These are phyloP conservation scores for Berghia stephanieae DNA, from an alignment of 1,140 invertebrate species.

Conservation along the genomic window DNA sequence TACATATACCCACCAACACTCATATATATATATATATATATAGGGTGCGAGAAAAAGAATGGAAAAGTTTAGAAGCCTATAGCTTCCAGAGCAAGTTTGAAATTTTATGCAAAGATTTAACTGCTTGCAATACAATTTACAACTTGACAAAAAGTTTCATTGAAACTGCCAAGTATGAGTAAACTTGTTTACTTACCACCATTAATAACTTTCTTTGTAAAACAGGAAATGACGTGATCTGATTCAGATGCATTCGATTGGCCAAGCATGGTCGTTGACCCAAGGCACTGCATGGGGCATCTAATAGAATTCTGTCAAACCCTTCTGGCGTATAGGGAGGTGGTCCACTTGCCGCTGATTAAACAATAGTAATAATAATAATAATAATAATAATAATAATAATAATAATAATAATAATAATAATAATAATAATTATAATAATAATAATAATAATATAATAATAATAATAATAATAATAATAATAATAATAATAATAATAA, in stretches of 20 bases:
- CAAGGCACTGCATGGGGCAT: constrained; percentile 87
- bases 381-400: neutral
- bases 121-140: neutral
- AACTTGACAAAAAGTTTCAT: neutral
- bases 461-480: too few relatives aligned
- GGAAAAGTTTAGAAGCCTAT: too few relatives aligned
- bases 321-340: constrained; percentile 73
- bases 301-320: constrained; percentile 85
- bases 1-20: too few relatives aligned
- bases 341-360: constrained; percentile 64
- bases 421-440: too few relatives aligned
- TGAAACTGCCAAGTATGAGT: neutral
- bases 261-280: constrained; percentile 82
- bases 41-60: too few relatives aligned
- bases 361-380: neutral
- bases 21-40: too few relatives aligned
- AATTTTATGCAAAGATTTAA: neutral
- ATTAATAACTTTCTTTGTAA: constrained; percentile 81
- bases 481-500: too few relatives aligned
- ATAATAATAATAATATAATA: too few relatives aligned
- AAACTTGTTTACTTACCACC: constrained; percentile 69
- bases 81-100: neutral
- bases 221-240: constrained; percentile 78
- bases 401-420: neutral
- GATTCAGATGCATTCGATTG: constrained; percentile 73